Evolutionary conservation across 2,797 vertebrate species (phyloP).

Genomic region (Momotus momota): DNA sequence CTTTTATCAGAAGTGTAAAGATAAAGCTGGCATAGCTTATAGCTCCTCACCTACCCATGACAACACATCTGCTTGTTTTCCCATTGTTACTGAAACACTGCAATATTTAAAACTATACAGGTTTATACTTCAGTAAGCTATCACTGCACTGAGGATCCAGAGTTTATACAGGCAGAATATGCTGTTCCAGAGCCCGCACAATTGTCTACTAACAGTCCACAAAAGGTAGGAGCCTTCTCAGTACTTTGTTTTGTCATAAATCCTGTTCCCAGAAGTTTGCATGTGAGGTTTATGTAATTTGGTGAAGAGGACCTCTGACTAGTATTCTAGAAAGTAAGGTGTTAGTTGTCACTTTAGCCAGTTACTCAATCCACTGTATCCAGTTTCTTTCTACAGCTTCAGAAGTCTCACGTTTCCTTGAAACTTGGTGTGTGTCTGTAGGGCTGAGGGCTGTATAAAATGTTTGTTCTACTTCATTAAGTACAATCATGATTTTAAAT

Average conservation of each 20-base stretch:
- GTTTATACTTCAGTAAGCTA: conserved; percentile 76
- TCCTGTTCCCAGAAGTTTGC: background rate
- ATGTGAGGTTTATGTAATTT: accelerated
- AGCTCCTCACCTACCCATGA: background rate
- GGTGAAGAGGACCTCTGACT: background rate
- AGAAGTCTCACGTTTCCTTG: background rate
- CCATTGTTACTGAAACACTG: background rate
- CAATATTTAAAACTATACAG: conserved; percentile 35
- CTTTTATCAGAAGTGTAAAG: accelerated
- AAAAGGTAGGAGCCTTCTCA: conserved; percentile 73
- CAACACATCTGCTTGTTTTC: background rate
- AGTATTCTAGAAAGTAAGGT: background rate
- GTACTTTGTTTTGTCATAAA: background rate
- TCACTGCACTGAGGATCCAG: conserved; percentile 75
- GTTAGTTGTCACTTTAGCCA: background rate
- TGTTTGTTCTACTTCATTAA: background rate
- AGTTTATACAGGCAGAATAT: conserved; percentile 67
- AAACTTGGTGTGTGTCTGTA: background rate
- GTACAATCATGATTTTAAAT: background rate
- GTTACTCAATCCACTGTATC: background rate
- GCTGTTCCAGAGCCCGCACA: conserved; percentile 66
- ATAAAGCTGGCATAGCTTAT: background rate
- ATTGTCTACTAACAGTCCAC: conserved; percentile 67
- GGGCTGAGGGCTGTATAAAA: background rate
- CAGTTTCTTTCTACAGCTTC: background rate